Evolutionary conservation across 2,797 vertebrate species (phyloP), one percentile per base, ranked within the genome.

Genomic region (Hybognathus amarus): DNA sequence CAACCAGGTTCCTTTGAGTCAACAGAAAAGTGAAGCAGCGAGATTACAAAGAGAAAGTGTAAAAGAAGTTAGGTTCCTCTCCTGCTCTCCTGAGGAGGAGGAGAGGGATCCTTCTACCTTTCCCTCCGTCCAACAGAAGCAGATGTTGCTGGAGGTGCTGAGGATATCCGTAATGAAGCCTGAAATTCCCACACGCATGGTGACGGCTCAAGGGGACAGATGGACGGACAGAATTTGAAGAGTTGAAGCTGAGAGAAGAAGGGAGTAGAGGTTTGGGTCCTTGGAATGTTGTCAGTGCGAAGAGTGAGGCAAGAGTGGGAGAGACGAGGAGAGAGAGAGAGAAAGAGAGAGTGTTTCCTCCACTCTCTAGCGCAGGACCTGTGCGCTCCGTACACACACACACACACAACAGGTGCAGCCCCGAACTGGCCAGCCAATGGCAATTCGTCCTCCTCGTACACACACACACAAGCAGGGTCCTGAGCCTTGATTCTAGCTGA

Each of bases 111-210:
- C n/a, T 69, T 86, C 85, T 90, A 90, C 91, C 89, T 94, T 93
- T 86, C 87, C 93, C 78, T 94, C 93, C 54, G 88, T 88, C 94
- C 94, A 94, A 90, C 94, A 94, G 91, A 94, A 94, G 83, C 94
- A 94, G 92, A 94, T 90, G 91, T 92, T 94, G 84, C 89, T 92
- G 89, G 94, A 93, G 85, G 92, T 92, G 88, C 88, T 92, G 85
- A 94, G 93, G 89, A 94, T 94, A 89, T 94, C 94, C 89, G 94
- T 91, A 82, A 94, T 92, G 90, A 94, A 93, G 87, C 93, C 93
- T 78, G 91, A 92, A 85, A 94, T 91, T 84, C 94, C 94, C 76
- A 94, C 91, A 91, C 94, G 93, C 94, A 94, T 94, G 91, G 87
- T 92, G 91, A 87, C 88, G n/a, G 83, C 81, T 68, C 59, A 15